These are phyloP conservation scores for Centropristis striata DNA, from an alignment of 2,113 vertebrate species.

Conservation along the genomic window DNA sequence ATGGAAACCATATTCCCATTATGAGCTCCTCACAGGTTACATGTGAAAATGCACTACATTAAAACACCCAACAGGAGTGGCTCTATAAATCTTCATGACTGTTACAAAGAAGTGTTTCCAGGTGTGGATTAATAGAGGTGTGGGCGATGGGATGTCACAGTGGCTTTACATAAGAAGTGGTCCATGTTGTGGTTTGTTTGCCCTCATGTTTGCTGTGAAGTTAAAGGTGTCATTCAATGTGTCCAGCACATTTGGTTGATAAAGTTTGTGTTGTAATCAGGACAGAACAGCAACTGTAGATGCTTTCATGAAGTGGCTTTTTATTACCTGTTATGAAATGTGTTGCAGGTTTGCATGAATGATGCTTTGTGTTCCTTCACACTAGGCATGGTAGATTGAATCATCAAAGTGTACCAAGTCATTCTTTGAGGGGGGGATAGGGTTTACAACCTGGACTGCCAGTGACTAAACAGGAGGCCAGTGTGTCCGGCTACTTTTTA, in stretches of 20 bases:
- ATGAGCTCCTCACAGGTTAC: conserved; percentile 52
- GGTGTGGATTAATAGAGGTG: conserved; percentile 77
- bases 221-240: too few relatives aligned
- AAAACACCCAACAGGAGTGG: conserved; percentile 62
- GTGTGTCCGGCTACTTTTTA: conserved; percentile 79
- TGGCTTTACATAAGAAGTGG: too few relatives aligned
- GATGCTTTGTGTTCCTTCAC: conserved; percentile 38
- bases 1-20: conserved; percentile 50
- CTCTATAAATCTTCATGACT: conserved; percentile 68
- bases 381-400: conserved; percentile 22
- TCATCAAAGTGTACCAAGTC: conserved; percentile 70
- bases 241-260: background rate
- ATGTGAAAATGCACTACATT: conserved; percentile 64
- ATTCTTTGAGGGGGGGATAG: conserved; percentile 37
- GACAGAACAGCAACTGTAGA: background rate
- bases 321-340: background rate
- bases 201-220: too few relatives aligned
- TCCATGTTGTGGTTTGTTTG: background rate
- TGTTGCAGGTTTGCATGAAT: background rate
- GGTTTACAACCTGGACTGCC: conserved; percentile 82
- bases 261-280: background rate
- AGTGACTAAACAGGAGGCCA: conserved; percentile 80
- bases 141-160: background rate
- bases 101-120: conserved; percentile 87
- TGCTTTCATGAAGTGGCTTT: background rate